Evolutionary conservation across 2,888 invertebrate genomes (phyloP), one percentile per base, ranked within the genome.

Genomic region (Habrosyne pyritoides): DNA sequence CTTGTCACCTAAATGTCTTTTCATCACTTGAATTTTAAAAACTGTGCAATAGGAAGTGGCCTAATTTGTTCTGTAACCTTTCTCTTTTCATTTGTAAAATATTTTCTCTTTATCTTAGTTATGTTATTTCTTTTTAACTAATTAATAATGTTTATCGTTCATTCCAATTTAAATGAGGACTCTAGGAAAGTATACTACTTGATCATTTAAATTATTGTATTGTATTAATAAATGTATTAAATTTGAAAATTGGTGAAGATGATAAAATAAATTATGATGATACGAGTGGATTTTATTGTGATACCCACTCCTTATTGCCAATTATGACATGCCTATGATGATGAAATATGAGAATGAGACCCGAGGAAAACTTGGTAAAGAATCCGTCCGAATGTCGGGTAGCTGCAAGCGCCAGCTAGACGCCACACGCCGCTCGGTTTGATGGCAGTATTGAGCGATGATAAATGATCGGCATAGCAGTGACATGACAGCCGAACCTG

Each of bases 191-290:
- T 90, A 88, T 84, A 84, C 86, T 87, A 89, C 86, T 84, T 86
- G 87, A 87, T 89, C 91, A 91, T 90, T 89, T 90, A 91, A 92
- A 92, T 91, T 91, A 92, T 91, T 91, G 86, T 91, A 91, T 83
- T 89, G 88, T 91, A 90, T 85, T 86, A 86, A 87, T 90, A 88
- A 88, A 76, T 91, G 90, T 91, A 92, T 84, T 87, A 86, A 90
- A 89, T 86, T 90, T 88, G 88, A 90, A 84, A 87, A 88, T 89
- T 90, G 92, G 86, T 91, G 89, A 91, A 85, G 85, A 91, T 86
- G 87, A 89, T 88, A 87, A 91, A 92, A 90, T 91, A 91, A 92
- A 91, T 87, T 89, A 91, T 90, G 86, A 90, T 82, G 83, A 89
- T 82, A 89, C 60, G 59, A 53, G 66, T 71, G 73, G 57, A 71